Conservation (phyloP, 64 coral and sea anemone species). For the Stylophora pistillata region DNA sequence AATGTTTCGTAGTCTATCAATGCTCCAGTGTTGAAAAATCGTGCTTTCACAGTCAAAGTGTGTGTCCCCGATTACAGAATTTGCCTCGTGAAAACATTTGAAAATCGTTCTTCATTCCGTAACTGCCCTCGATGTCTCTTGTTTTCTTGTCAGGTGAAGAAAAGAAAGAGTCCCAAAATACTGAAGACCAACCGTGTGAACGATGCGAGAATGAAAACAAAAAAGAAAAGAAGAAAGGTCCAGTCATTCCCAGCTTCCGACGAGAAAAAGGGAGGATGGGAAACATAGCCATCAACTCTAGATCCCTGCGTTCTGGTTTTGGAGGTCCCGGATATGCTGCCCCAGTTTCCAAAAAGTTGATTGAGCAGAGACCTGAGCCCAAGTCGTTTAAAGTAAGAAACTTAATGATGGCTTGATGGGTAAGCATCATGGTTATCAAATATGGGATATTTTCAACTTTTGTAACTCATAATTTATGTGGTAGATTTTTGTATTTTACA, state of each 20-base stretch:
- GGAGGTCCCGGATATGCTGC: conserved; percentile 80
- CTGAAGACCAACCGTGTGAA: conserved; percentile 12
- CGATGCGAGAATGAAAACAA: conserved; percentile 49
- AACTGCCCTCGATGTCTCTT: not conserved
- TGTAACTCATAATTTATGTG: not conserved
- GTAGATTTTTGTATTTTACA: not conserved
- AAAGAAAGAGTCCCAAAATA: conserved; percentile 9
- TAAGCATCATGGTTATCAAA: not conserved
- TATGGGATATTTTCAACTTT: not conserved
- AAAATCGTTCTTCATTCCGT: not conserved
- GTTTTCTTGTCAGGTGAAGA: not conserved
- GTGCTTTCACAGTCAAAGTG: no score
- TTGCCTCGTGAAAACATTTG: not conserved
- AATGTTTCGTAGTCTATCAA: no score
- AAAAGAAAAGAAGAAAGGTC: conserved; percentile 53
- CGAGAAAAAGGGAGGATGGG: conserved; percentile 67
- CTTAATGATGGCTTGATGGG: not conserved
- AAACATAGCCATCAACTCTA: conserved; percentile 74
- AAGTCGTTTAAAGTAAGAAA: conserved; percentile 62
- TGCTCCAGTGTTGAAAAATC: no score
- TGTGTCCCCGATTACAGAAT: not conserved
- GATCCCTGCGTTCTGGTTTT: conserved; percentile 31
- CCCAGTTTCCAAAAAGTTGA: conserved; percentile 48
- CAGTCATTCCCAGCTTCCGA: conserved; percentile 50
- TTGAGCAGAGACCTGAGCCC: conserved; percentile 32